Evolutionary conservation across 2,888 invertebrate species (phyloP), one percentile per base, ranked within the genome.

Genomic region (Cancer borealis): DNA sequence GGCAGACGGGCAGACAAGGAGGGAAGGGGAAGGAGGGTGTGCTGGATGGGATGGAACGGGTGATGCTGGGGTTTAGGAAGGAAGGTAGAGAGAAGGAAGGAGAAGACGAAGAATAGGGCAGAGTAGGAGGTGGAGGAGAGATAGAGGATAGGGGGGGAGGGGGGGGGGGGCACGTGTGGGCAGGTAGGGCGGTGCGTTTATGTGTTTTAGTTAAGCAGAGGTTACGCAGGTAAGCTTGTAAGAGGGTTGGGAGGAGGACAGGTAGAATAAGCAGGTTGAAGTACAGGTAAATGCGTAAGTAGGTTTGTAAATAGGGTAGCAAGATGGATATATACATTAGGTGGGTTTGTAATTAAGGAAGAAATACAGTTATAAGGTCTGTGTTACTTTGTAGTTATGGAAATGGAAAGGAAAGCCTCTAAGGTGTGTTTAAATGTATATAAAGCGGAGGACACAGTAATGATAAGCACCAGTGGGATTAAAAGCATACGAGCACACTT

Each of bases 151-250:
- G 2, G n/a, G 73, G n/a, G n/a, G 73, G 73, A 2, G n/a, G n/a
- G 3, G 8, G 3, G 26, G n/a, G 26, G n/a, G 73, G 14, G 73
- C 14, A n/a, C n/a, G 73, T 73, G n/a, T 4, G 73, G 73, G 73
- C 73, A 26, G 73, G 26, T 21, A 73, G 21, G 26, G n/a, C n/a
- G 73, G 73, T 6, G 21, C 73, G 73, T 73, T 26, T 73, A n/a
- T 54, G 73, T 21, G 73, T 73, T 73, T 73, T 73, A 73, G 73
- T 73, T 73, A 73, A 26, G 73, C 73, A 26, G 73, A 26, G 73
- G 73, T 73, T 73, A 73, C 5, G 14, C 26, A 26, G 73, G 73
- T 73, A n/a, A 73, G 73, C 26, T 26, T 73, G 21, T 26, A 26
- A 73, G 73, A 26, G 73, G 73, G 73, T 3, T n/a, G 73, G 21